Base-by-base conservation (phyloP, 1,140 invertebrate genomes). In the Monomorium pharaonis region DNA sequence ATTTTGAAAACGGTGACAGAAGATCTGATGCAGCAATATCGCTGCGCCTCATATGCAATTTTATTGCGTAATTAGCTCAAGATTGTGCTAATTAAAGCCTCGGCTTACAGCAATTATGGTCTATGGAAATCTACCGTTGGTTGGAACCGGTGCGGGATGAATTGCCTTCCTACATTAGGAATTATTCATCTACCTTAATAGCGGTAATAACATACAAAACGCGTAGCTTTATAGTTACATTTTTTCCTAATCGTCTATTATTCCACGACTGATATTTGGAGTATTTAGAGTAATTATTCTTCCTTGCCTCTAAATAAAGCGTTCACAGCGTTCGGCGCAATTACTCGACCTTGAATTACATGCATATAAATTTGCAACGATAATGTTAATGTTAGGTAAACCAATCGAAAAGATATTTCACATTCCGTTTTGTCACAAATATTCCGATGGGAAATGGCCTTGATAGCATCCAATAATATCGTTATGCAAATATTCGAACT, bases 61-160 rank as follows among this genome's bases (percentile, higher is more conserved):
- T 65, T 65, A 51, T 37, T 44, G 7, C n/a, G n/a, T 78, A 78
- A 78, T 78, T 78, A 78, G 4, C 42, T 62, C 42, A n/a, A 42
- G 44, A 78, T 78, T 60, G 42, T 9, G 44, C 60, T 47, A 63
- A 77, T 63, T 77, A 42, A 65, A 30, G 42, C 24, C 42, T 27
- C 37, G 18, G 24, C 18, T 10, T 47, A 30, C 24, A 12, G 27
- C 58, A 65, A 49, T 78, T 78, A 49, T 65, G 37, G 18, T 27
- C 75, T 21, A 24, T 51, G 76, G 60, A 78, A 78, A 78, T 51
- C 27, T 65, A 65, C 44, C 44, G 24, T 12, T 33, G 27, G 6
- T 33, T 65, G 21, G 27, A 65, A 24, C 44, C 37, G 37, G 1
- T 7, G 47, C 44, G 44, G 47, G 14, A 78, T 21, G 58, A 78